Percentiles rank a stretch among this genome's conserved stretches.
These are phyloP conservation scores for Nephrotoma flavescens DNA, from an alignment of 2,888 invertebrate genomes.

Conservation along the genomic window DNA sequence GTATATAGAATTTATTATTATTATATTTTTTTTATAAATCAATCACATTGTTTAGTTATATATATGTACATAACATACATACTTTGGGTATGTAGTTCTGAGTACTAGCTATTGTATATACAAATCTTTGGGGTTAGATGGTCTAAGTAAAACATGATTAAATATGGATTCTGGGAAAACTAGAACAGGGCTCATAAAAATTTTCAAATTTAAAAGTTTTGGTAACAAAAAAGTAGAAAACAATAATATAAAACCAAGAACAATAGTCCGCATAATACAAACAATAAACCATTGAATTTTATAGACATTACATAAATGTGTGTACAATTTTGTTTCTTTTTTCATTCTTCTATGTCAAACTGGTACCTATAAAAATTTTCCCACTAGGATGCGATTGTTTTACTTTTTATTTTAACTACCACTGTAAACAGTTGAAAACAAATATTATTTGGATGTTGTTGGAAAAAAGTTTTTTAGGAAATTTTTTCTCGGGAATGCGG, in stretches of 20 bases:
- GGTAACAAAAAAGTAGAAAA: neutral
- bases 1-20: neutral
- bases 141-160: neutral
- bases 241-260: neutral
- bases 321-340: neutral
- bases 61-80: too few relatives aligned
- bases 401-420: neutral
- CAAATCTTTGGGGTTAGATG: neutral
- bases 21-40: neutral
- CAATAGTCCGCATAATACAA: conserved; percentile 2
- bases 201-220: neutral
- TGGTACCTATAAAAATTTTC: neutral
- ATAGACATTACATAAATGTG: neutral
- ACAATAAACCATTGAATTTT: conserved; percentile 1
- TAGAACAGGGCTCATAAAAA: neutral
- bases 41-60: neutral
- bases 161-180: neutral
- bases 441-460: neutral
- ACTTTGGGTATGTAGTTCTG: neutral
- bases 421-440: neutral
- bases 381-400: neutral
- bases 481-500: neutral
- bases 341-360: neutral
- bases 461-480: neutral
- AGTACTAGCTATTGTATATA: neutral